A percentile compares a stretch with the other conserved stretches of the same genome.
These are phyloP conservation scores for Momotus momota DNA, from an alignment of 2,797 vertebrate genomes.

Conservation along the genomic window DNA sequence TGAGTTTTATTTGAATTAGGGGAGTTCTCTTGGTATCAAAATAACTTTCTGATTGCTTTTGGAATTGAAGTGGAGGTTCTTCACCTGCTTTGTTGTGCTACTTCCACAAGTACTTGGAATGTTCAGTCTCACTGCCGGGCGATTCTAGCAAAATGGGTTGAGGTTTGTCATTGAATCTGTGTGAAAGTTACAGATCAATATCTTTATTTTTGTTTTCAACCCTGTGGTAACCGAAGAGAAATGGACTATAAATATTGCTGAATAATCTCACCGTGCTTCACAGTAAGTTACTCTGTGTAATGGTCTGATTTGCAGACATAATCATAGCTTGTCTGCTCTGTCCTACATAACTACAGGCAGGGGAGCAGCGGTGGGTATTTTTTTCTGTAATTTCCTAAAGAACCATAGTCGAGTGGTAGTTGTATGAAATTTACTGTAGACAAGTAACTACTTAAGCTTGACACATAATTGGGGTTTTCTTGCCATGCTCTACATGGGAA, in stretches of 20 bases:
- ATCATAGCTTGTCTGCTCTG: neutral
- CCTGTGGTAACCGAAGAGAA: neutral
- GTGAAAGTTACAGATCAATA: neutral
- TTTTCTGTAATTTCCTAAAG: neutral
- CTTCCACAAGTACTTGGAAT: neutral
- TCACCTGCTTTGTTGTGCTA: neutral
- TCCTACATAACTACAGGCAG: neutral
- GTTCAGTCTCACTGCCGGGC: neutral
- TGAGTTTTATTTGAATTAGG: neutral
- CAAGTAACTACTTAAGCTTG: neutral
- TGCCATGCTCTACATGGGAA: accelerated
- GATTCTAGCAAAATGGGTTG: neutral
- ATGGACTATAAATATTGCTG: neutral
- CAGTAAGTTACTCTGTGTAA: neutral
- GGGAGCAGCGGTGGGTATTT: neutral
- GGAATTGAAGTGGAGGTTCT: neutral
- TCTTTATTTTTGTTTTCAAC: neutral
- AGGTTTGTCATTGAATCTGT: neutral
- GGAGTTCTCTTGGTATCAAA: neutral
- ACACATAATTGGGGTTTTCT: neutral
- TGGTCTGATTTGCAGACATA: neutral
- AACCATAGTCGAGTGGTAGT: neutral
- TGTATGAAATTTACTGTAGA: neutral
- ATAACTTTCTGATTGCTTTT: neutral
- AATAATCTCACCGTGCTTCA: neutral